Evolutionary conservation across 2,888 invertebrate species (phyloP), one percentile per base, ranked within the genome.

Genomic region (Iselma pallidipennis): DNA sequence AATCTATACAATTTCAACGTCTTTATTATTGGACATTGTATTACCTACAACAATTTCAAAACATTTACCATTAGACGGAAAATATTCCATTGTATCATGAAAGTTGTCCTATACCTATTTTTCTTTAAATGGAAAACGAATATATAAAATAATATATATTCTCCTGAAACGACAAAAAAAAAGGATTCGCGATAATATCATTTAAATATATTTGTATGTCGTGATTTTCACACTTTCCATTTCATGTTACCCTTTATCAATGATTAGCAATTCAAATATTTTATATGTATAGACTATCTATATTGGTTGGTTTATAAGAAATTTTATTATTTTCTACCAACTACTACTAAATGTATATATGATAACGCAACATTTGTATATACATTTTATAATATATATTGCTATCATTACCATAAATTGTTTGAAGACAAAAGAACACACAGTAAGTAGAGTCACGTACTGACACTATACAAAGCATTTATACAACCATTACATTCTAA

Each of bases 211-310:
- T 21, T 2, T 42, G 57, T 57, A 55, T 60, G 69, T 74, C 74
- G 74, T 74, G 73, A 71, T 71, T 68, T 71, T 74, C 72, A 71
- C 74, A 74, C 74, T 73, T 73, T 71, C 72, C 59, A 66, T 45
- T 45, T 45, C 19, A 23, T 21, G 23, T n/a, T 23, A 45, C 12
- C 45, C 21, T 45, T 45, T 23, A 23, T 45, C 21, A 23, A 69
- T 71, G 68, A 71, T 71, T 70, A 67, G 68, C 69, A 71, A 71
- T 67, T 69, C 70, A 68, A 59, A 45, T 45, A 45, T 45, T n/a
- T n/a, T n/a, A n/a, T n/a, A n/a, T n/a, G n/a, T n/a, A n/a, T n/a
- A n/a, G n/a, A n/a, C n/a, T n/a, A n/a, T n/a, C n/a, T n/a, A n/a
- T n/a, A n/a, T n/a, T n/a, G n/a, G n/a, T n/a, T 45, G 21, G 21